These are phyloP conservation scores for Nettapus auritus DNA, from an alignment of 2,113 vertebrate genomes.

Conservation along the genomic window DNA sequence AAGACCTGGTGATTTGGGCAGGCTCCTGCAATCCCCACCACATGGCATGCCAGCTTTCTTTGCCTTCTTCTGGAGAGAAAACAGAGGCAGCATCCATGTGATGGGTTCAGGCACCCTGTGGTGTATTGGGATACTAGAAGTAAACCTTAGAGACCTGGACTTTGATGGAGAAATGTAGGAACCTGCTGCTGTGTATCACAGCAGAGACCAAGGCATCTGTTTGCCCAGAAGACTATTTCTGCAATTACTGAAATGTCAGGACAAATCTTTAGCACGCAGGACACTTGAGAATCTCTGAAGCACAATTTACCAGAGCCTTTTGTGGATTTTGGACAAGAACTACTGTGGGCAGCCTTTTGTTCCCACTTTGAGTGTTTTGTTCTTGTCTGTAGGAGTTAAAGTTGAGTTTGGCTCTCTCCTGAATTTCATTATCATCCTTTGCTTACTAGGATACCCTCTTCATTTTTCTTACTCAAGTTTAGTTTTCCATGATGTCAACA, in stretches of 20 bases:
- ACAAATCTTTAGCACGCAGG: neutral
- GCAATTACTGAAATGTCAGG: neutral
- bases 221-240: neutral
- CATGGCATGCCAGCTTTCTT: fast-evolving
- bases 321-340: neutral
- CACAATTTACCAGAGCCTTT: neutral
- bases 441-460: neutral
- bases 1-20: neutral
- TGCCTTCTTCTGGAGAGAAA: neutral
- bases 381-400: neutral
- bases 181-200: neutral
- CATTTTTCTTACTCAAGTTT: neutral
- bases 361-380: neutral
- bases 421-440: neutral
- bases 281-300: neutral
- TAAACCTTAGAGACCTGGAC: neutral
- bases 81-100: neutral
- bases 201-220: fast-evolving
- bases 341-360: neutral
- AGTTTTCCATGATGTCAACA: conserved; percentile 12
- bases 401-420: neutral
- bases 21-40: fast-evolving
- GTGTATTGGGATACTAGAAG: fast-evolving
- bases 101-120: neutral
- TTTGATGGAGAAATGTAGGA: neutral